A percentile compares a stretch with the other conserved stretches of the same genome.
phyloP scores from a whole-genome alignment of 2,113 vertebrate genomes.

The Myanophis thanlyinensis region DNA sequence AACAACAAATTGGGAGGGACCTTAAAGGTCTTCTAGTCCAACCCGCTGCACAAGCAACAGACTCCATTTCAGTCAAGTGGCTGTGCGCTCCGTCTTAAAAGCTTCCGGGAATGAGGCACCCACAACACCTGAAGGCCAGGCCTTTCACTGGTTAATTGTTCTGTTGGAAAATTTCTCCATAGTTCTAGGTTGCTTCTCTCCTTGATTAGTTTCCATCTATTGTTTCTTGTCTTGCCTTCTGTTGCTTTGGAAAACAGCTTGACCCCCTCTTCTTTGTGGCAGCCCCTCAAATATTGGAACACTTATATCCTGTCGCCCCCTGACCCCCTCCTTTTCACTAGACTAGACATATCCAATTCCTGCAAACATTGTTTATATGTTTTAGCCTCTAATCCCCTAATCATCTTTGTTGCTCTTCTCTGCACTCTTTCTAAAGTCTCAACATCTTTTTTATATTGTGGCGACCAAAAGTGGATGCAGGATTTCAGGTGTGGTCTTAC shows the following conservation, averaged over 20 bases:
- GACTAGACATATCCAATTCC: background rate
- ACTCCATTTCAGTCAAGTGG: background rate
- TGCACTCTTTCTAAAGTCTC: background rate
- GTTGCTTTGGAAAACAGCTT: background rate
- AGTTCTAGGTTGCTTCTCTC: background rate
- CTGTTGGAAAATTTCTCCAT: background rate
- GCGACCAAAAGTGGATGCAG: background rate
- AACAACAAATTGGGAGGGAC: slow-evolving; percentile 16
- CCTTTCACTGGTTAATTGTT: background rate
- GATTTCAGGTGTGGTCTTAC: background rate
- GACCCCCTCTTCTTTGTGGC: background rate
- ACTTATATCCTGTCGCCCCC: background rate
- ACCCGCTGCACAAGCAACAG: background rate
- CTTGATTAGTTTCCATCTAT: background rate
- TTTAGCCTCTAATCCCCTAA: background rate
- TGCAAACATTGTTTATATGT: rapidly evolving
- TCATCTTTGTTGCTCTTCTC: background rate
- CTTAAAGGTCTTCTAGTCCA: slow-evolving; percentile 11
- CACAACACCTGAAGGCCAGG: background rate
- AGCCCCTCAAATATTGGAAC: background rate
- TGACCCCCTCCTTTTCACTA: background rate
- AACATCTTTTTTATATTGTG: background rate
- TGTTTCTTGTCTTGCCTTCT: background rate
- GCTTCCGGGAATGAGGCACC: background rate
- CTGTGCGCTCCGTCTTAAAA: background rate